Percentiles rank a stretch among this genome's conserved stretches.
Conservation (phyloP, 2,888 invertebrate genomes). For the Dynastes tityus region DNA sequence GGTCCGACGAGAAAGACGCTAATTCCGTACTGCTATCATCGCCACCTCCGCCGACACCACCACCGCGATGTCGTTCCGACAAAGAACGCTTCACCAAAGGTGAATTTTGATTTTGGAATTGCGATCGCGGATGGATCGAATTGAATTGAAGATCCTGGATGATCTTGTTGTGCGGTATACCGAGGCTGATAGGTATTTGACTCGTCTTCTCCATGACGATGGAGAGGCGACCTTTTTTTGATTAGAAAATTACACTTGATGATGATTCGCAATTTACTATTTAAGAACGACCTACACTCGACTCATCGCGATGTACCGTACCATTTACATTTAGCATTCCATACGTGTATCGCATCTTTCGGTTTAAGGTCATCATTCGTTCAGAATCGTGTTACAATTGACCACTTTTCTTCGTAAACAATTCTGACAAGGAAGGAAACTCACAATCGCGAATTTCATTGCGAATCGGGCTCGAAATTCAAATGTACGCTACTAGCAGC, state of each 20-base stretch:
- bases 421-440: no score
- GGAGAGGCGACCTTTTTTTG: conserved; percentile 21
- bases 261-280: conserved; percentile 57
- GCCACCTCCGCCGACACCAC: no score
- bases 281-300: conserved; percentile 56
- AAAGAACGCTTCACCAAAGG: conserved; percentile 28
- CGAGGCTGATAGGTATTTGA: conserved; percentile 56
- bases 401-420: not conserved
- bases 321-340: conserved; percentile 24
- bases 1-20: conserved; percentile 22
- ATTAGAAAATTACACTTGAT: conserved; percentile 56
- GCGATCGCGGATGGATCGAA: conserved; percentile 40
- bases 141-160: conserved; percentile 55
- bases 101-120: conserved; percentile 13
- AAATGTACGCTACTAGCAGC: not conserved
- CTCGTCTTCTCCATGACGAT: conserved; percentile 55
- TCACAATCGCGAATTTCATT: not conserved
- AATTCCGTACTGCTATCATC: conserved; percentile 43
- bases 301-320: not conserved
- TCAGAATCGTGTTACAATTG: not conserved
- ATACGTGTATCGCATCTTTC: conserved; percentile 48
- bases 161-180: conserved; percentile 52
- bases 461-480: not conserved
- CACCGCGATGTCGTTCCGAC: conserved; percentile 9
- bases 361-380: conserved; percentile 49